Evolutionary conservation across 2,888 invertebrate species (phyloP).

Genomic region (Drosophila kambysellisi): DNA sequence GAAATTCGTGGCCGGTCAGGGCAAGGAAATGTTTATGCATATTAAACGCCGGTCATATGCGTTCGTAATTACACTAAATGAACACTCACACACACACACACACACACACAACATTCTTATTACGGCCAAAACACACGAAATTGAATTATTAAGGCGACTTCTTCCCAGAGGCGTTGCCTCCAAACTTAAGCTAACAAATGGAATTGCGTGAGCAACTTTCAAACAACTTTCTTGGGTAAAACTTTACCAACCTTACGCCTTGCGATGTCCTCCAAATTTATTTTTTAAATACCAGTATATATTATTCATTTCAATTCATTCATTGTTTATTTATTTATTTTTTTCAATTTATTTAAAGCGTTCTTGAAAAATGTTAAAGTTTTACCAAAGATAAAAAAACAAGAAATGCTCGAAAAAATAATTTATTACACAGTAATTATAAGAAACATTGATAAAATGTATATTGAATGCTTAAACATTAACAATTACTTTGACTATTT

Average conservation of each 20-base stretch:
- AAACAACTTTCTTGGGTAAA: constrained; percentile 4
- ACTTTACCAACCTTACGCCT: not conserved
- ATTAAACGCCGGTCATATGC: constrained; percentile 65
- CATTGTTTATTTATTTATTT: rapidly evolving
- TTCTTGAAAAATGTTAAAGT: not conserved
- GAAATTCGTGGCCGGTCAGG: constrained; percentile 51
- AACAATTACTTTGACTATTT: too few species aligned
- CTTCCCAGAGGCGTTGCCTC: constrained; percentile 63
- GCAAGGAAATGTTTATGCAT: constrained; percentile 74
- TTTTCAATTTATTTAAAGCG: not conserved
- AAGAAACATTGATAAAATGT: not conserved
- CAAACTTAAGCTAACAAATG: constrained; percentile 37
- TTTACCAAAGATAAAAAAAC: not conserved
- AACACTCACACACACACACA: constrained; percentile 64
- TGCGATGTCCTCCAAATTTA: not conserved
- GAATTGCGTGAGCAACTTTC: constrained; percentile 58
- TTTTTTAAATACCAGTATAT: not conserved
- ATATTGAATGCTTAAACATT: too few species aligned
- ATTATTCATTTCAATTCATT: not conserved
- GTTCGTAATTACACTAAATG: constrained; percentile 76
- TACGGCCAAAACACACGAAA: constrained; percentile 68
- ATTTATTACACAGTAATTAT: not conserved
- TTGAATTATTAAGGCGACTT: constrained; percentile 72
- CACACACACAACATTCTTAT: constrained; percentile 17
- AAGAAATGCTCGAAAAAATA: not conserved